Evolutionary conservation across 1,140 invertebrate genomes (phyloP), one percentile per base, ranked within the genome.

Genomic region (Calliphora vicina): DNA sequence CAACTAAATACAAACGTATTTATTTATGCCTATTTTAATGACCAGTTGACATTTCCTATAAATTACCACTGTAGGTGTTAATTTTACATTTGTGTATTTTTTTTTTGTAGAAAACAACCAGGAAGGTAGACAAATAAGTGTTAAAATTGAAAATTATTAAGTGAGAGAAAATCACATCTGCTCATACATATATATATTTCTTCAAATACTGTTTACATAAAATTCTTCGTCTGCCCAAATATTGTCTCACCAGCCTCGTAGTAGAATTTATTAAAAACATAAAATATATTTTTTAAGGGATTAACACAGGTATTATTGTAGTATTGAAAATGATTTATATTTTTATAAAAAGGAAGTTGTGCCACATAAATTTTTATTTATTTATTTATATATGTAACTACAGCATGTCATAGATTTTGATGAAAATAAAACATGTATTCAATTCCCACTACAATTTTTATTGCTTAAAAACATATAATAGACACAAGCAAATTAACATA

Each of bases 21-120:
- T 8, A 35, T 35, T 35, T n/a, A 57, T 23, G 61, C n/a, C 23
- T 67, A 67, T 67, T 67, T 67, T 67, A 67, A 67, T 67, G 61
- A 67, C 61, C 61, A 67, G 61, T 67, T 67, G 61, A 67, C 61
- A 67, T 67, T 25, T 67, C 9, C n/a, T n/a, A 67, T 67, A 67
- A 67, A 67, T 67, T 23, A 23, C n/a, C 23, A 23, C 25, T 50
- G 45, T 50, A 50, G 45, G 45, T 50, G 17, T 50, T 50, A 50
- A 50, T 50, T 17, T 50, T 50, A 50, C 45, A n/a, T 13, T 6
- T 50, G 45, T 50, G 45, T 50, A 17, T 50, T 50, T 50, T 50
- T 35, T 8, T 35, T 35, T 35, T 35, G n/a, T 35, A 10, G 35
- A 35, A 35, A 35, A 35, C 0, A 6, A 5, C 35, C 8, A 35